Percentiles rank a stretch among this genome's conserved stretches.
phyloP scores from a whole-genome alignment of 2,797 vertebrate species.

The Pyrocephalus nanus region DNA sequence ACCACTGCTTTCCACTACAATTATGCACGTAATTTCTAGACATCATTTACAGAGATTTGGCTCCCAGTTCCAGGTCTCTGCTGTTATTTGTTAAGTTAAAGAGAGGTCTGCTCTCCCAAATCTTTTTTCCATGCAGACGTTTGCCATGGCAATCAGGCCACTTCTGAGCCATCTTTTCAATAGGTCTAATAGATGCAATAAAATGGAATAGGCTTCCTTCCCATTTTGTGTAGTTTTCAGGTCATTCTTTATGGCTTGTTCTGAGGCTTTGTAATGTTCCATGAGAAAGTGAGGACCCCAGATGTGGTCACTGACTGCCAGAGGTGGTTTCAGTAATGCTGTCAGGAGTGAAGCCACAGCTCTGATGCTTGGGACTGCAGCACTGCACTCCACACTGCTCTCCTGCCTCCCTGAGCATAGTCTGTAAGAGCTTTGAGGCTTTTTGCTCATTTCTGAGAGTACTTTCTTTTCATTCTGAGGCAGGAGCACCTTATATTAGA shows the following conservation, averaged over 20 bases:
- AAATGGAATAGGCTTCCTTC: constrained; percentile 1
- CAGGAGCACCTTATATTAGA: neutral
- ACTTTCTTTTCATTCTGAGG: neutral
- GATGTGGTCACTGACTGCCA: neutral
- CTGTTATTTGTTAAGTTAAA: constrained; percentile 22
- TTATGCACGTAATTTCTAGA: constrained; percentile 16
- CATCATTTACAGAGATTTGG: neutral
- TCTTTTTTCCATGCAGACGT: neutral
- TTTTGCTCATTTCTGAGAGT: neutral
- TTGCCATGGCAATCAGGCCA: constrained; percentile 1
- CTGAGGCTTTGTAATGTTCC: neutral
- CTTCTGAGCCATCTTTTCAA: constrained; percentile 39
- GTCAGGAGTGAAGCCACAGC: neutral
- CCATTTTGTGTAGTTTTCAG: neutral
- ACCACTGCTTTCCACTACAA: neutral
- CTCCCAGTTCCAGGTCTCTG: neutral
- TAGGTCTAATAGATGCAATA: constrained; percentile 28
- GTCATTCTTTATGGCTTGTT: constrained; percentile 3
- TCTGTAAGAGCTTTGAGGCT: neutral
- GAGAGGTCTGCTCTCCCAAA: constrained; percentile 15
- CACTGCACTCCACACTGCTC: accelerated
- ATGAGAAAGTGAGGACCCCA: neutral
- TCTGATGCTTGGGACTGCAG: neutral
- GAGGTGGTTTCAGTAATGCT: neutral
- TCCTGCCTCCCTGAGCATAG: neutral